A percentile compares a stretch with the other conserved stretches of the same genome.
Conservation (phyloP, 2,888 invertebrate species). For the Rhogogaster chlorosoma region DNA sequence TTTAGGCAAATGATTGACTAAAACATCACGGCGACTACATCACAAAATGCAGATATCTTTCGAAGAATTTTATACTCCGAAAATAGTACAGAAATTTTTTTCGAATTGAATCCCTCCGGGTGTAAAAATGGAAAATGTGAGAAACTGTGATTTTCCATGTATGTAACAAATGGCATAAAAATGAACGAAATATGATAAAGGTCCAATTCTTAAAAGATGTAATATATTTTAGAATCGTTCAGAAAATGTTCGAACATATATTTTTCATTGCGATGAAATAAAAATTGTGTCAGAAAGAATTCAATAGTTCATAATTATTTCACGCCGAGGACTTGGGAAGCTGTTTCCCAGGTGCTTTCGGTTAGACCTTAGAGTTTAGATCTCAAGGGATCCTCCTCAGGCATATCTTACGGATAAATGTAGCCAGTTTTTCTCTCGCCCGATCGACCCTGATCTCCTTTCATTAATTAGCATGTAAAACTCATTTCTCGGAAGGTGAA, state of each 20-base stretch:
- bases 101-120: no score
- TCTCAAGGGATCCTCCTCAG: neutral
- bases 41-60: no score
- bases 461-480: slow-evolving; percentile 28
- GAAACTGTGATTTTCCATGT: no score
- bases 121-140: no score
- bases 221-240: neutral
- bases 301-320: neutral
- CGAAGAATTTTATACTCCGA: no score
- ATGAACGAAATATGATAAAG: no score
- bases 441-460: slow-evolving; percentile 17
- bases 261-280: neutral
- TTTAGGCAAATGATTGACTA: no score
- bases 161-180: no score
- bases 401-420: neutral
- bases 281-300: neutral
- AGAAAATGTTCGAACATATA: neutral
- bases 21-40: no score
- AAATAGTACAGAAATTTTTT: no score
- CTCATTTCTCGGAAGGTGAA: neutral
- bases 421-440: neutral
- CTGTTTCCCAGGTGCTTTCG: neutral
- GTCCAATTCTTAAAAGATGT: neutral
- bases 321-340: neutral
- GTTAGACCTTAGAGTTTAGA: neutral